Percentiles rank a stretch among this genome's conserved stretches.
phyloP scores from a whole-genome alignment of 2,113 vertebrate genomes.

The Pagrus major region DNA sequence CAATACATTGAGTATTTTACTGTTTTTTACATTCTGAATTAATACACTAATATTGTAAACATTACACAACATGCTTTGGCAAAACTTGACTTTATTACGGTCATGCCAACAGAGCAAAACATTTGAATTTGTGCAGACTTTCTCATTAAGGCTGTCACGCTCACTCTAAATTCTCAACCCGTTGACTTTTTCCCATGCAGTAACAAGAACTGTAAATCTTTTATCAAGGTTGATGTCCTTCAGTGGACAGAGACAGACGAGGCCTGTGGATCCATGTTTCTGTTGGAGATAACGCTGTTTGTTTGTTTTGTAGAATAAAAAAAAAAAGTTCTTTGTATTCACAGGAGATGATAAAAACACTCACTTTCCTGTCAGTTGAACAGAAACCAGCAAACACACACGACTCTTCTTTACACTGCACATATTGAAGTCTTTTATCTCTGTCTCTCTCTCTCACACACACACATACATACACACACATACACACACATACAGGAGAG shows the following conservation, averaged over 20 bases:
- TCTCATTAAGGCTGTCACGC: neutral
- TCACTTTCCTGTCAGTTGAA: constrained; percentile 61
- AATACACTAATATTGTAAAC: neutral
- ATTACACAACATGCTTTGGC: neutral
- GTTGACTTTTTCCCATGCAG: constrained; percentile 50
- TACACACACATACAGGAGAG: constrained; percentile 45
- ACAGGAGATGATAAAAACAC: constrained; percentile 48
- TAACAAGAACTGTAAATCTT: constrained; percentile 49
- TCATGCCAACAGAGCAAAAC: neutral
- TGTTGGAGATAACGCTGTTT: constrained; percentile 65
- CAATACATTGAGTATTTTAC: neutral
- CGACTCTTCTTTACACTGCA: constrained; percentile 21
- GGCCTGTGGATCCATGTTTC: constrained; percentile 62
- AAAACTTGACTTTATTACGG: neutral
- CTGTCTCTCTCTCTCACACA: constrained; percentile 11
- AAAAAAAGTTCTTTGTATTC: constrained; percentile 65
- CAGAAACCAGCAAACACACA: constrained; percentile 39
- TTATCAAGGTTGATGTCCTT: constrained; percentile 68
- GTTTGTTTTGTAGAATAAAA: constrained; percentile 58
- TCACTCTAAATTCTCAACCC: neutral
- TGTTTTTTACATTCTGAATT: neutral
- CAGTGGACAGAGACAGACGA: constrained; percentile 48
- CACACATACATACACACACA: constrained; percentile 22
- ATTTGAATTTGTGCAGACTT: neutral
- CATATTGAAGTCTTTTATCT: constrained; percentile 37